Percentiles rank a stretch among this genome's conserved stretches.
phyloP scores from a whole-genome alignment of 35 echinoderm and acorn worm genomes.

The Apostichopus japonicus region DNA sequence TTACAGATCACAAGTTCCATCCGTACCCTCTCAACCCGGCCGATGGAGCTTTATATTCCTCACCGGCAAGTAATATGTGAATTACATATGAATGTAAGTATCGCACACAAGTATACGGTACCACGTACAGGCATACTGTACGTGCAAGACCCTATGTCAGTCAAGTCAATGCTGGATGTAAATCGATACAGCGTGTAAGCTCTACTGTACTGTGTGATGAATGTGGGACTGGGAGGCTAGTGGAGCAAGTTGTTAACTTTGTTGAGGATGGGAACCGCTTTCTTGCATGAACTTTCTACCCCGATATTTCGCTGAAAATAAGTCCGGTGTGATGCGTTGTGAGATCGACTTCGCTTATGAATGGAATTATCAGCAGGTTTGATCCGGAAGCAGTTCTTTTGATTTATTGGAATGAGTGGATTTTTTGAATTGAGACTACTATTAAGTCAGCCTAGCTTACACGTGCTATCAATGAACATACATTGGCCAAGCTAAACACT shows the following conservation, averaged over 20 bases:
- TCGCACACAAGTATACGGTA: background rate
- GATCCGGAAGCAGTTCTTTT: conserved; percentile 54
- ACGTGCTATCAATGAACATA: background rate
- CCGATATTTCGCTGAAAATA: conserved; percentile 25
- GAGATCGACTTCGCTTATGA: background rate
- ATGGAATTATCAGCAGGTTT: conserved; percentile 43
- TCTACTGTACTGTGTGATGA: too few species aligned
- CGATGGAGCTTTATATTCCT: background rate
- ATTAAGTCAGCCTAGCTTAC: background rate
- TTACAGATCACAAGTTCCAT: too few species aligned
- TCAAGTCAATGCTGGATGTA: too few species aligned
- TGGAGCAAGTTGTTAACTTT: too few species aligned
- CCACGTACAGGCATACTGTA: background rate
- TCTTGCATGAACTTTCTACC: conserved; percentile 39
- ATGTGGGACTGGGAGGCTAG: too few species aligned
- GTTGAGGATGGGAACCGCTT: background rate
- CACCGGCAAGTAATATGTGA: too few species aligned
- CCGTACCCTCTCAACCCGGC: background rate
- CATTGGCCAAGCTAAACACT: too few species aligned
- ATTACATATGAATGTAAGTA: too few species aligned
- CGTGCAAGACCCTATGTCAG: too few species aligned
- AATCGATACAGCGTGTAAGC: too few species aligned
- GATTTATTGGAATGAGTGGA: conserved; percentile 29
- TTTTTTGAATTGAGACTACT: background rate
- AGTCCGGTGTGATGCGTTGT: background rate